These are phyloP conservation scores for Tinea pellionella DNA, from an alignment of 2,888 invertebrate genomes.

Conservation along the genomic window DNA sequence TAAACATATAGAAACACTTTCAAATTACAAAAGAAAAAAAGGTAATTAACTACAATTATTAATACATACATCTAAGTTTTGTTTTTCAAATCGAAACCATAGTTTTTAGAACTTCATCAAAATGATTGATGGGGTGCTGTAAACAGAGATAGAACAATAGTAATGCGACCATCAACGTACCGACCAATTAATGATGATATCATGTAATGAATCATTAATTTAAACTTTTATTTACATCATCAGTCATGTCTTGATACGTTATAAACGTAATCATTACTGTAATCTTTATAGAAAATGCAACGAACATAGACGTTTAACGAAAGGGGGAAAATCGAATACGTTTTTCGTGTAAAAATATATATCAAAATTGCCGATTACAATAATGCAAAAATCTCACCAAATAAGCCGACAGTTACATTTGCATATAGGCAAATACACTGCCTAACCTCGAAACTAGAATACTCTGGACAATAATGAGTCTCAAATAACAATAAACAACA, in stretches of 20 bases:
- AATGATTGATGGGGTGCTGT: constrained; percentile 12
- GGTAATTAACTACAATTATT: neutral
- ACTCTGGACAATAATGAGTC: no score
- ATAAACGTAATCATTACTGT: no score
- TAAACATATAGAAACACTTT: neutral
- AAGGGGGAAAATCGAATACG: no score
- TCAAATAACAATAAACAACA: no score
- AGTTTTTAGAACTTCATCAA: neutral
- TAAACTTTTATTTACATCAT: constrained; percentile 28
- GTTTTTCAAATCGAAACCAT: neutral
- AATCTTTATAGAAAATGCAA: no score
- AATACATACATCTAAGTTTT: neutral
- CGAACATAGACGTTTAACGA: no score
- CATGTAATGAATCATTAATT: constrained; percentile 45
- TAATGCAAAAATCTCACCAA: no score
- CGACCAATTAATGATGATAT: constrained; percentile 57
- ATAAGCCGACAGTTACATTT: no score
- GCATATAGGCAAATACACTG: no score
- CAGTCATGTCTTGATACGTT: constrained; percentile 24
- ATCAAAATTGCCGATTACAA: no score
- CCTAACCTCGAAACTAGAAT: no score
- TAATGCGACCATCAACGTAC: constrained; percentile 15
- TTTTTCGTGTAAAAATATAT: no score
- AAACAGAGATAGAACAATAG: constrained; percentile 19
- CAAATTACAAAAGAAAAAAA: neutral